Evolutionary conservation across 2,113 vertebrate genomes (phyloP).

Genomic region (Ailurus styani): DNA sequence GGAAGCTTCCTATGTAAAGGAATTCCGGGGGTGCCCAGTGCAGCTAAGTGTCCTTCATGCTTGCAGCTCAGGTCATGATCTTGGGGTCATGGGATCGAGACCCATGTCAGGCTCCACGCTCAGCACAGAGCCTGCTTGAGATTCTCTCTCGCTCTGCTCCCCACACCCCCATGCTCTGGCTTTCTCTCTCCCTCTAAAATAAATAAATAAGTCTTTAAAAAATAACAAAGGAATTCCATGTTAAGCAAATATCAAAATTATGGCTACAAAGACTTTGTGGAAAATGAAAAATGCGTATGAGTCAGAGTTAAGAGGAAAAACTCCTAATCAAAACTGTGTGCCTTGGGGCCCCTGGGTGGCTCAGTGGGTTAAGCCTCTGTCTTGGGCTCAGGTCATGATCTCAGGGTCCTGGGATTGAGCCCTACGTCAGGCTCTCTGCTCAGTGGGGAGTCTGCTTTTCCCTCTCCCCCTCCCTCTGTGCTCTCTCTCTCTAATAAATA

Average conservation of each 20-base stretch:
- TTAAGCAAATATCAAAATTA: background rate
- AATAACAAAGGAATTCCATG: background rate
- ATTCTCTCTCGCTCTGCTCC: background rate
- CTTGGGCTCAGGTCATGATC: no score
- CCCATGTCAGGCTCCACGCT: background rate
- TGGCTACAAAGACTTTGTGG: background rate
- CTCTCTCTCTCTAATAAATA: no score
- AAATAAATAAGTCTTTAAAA: background rate
- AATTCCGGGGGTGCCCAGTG: background rate
- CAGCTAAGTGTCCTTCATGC: background rate
- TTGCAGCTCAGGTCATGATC: background rate
- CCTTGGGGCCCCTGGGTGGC: no score
- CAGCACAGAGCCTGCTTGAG: no score
- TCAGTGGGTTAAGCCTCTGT: no score
- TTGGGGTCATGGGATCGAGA: no score
- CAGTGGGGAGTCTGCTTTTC: no score
- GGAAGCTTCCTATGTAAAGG: background rate
- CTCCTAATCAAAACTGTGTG: background rate
- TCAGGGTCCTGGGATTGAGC: no score
- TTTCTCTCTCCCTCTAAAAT: background rate
- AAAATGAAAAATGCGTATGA: background rate
- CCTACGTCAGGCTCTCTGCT: no score
- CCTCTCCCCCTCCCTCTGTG: no score
- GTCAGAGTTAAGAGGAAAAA: background rate
- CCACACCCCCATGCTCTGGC: no score